These are phyloP conservation scores for Zeugodacus cucurbitae DNA, from an alignment of 1,140 invertebrate genomes.

Conservation along the genomic window DNA sequence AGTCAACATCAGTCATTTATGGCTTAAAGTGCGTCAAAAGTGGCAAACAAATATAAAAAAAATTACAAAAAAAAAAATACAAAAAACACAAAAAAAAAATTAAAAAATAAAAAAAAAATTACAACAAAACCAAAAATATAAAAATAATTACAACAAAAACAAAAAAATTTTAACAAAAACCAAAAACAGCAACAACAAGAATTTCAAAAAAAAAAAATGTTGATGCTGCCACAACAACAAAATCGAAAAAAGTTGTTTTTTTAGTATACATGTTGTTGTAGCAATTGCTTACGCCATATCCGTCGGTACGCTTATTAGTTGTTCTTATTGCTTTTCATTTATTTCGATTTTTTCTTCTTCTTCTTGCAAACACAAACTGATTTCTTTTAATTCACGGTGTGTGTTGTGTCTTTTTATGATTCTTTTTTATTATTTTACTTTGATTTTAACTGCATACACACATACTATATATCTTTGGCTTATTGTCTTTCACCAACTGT, in stretches of 20 bases:
- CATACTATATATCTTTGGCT: not conserved
- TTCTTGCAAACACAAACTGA: not conserved
- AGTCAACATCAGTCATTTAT: not conserved
- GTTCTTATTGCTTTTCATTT: not conserved
- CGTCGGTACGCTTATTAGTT: not conserved
- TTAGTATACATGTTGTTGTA: too few species aligned
- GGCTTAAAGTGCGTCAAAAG: not conserved
- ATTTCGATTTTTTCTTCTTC: not conserved
- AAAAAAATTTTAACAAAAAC: too few species aligned
- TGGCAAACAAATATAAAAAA: not conserved
- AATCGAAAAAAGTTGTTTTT: too few species aligned
- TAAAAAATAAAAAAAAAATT: too few species aligned
- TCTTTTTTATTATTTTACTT: not conserved
- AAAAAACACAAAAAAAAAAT: too few species aligned
- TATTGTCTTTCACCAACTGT: too few species aligned
- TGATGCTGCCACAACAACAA: too few species aligned
- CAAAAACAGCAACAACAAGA: too few species aligned
- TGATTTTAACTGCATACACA: not conserved
- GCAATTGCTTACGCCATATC: not conserved
- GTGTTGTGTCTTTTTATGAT: not conserved
- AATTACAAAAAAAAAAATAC: too few species aligned
- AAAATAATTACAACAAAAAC: too few species aligned
- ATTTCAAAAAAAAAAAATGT: too few species aligned
- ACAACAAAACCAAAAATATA: too few species aligned
- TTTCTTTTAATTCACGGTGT: not conserved